Evolutionary conservation across 2,797 vertebrate species (phyloP), one percentile per base, ranked within the genome.

Genomic region (Miichthys miiuy): DNA sequence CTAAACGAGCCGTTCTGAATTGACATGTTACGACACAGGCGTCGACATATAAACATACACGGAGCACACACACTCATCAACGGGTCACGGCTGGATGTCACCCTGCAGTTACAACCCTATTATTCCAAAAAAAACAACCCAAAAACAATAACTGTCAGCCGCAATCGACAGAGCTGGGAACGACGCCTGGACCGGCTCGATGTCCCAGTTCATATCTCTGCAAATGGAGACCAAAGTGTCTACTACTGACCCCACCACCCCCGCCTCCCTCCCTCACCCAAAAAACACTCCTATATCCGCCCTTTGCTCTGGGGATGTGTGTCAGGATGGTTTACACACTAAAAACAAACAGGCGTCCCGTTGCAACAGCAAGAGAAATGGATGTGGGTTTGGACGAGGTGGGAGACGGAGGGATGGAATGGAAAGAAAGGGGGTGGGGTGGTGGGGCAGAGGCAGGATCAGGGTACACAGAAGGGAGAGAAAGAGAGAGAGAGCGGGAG

Each of bases 331-430:
- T 89, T 89, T 87, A 89, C 85, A 56, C 82, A 86, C 91, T 81
- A 72, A 86, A 90, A 94, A 93, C 89, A 91, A 92, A 93, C 83
- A 91, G 88, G 81, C 78, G 17, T 92, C 80, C 80, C 69, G 61
- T 83, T 86, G 88, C 88, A 90, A 82, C 88, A 80, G 88, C 66
- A 56, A 87, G 80, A 88, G 65, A 84, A 88, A 87, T 89, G 81
- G 81, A 93, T 92, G 91, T 88, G 89, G 88, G 86, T 91, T 93
- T 90, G 79, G 84, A 87, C 6, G 65, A 72, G 69, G 67, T 14
- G 67, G 79, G 68, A 75, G 77, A 52, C 2, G 18, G 21, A 51
- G 72, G 55, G 54, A 72, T 65, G 63, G 58, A 66, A 46, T 70
- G 58, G 80, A 55, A 63, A 54, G 17, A 68, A 62, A 61, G 55